Evolutionary conservation across 2,888 invertebrate species (phyloP).

Genomic region (Taphrorychus bicolor): DNA sequence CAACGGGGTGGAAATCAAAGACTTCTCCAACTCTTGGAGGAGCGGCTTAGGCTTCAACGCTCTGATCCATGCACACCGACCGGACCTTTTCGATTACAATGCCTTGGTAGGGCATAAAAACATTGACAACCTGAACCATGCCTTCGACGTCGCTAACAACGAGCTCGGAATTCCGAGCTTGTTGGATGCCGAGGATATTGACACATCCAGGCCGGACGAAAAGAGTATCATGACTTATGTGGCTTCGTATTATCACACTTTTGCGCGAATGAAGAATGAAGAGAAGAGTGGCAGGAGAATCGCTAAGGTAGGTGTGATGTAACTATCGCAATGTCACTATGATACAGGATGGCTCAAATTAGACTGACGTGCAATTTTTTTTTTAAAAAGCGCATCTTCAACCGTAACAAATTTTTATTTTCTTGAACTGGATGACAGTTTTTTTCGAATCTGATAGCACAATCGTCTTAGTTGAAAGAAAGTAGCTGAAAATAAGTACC

Average conservation of each 20-base stretch:
- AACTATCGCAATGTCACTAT: no score
- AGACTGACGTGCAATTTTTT: no score
- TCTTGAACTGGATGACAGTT: no score
- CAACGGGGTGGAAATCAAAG: constrained; percentile 85
- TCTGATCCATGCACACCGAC: constrained; percentile 96
- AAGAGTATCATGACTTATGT: constrained; percentile 99
- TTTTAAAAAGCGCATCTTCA: no score
- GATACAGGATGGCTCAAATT: no score
- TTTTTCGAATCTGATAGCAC: no score
- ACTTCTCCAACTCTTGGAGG: constrained; percentile 94
- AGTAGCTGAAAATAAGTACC: no score
- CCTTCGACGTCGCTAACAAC: constrained; percentile 93
- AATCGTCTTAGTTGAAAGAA: no score
- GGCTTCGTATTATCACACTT: constrained; percentile 98
- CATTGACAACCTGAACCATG: constrained; percentile 96
- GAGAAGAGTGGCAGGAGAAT: constrained; percentile 97
- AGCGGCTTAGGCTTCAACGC: constrained; percentile 98
- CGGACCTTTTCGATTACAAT: constrained; percentile 91
- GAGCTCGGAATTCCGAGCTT: constrained; percentile 93
- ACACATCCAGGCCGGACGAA: constrained; percentile 93
- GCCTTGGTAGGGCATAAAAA: constrained; percentile 81
- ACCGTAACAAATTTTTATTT: no score
- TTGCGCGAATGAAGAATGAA: constrained; percentile 98
- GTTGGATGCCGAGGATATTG: constrained; percentile 96
- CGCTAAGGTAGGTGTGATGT: no score